A percentile compares a stretch with the other conserved stretches of the same genome.
Conservation (phyloP, 2,888 invertebrate species). For the Mesorhabditis spiculigera region DNA sequence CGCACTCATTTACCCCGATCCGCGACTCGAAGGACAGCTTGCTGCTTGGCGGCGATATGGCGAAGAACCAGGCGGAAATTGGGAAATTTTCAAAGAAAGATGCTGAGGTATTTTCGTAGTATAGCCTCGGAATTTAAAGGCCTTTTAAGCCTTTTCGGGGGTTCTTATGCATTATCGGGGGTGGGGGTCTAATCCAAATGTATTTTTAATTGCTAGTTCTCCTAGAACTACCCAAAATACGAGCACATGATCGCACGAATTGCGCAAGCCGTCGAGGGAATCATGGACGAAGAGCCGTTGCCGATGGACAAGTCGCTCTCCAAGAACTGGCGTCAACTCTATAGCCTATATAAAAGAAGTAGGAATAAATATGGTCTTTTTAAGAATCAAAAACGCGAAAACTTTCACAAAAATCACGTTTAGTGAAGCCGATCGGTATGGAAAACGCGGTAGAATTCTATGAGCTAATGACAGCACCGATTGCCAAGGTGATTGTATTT, state of each 20-base stretch:
- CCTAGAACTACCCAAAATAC: constrained; percentile 59
- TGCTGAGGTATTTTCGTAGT: constrained; percentile 28
- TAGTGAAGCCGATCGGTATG: constrained; percentile 57
- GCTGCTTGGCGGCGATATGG: constrained; percentile 60
- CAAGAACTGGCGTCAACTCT: constrained; percentile 24
- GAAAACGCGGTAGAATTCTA: constrained; percentile 61
- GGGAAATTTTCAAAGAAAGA: constrained; percentile 62
- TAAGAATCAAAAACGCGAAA: neutral
- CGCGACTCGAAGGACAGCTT: constrained; percentile 56
- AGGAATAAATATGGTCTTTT: constrained; percentile 4
- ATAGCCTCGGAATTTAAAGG: neutral
- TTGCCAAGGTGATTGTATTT: constrained; percentile 57
- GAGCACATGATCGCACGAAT: constrained; percentile 62
- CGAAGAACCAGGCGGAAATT: constrained; percentile 62
- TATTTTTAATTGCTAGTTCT: neutral
- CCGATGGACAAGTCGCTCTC: constrained; percentile 23
- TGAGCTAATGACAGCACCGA: constrained; percentile 65
- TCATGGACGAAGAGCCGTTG: constrained; percentile 62
- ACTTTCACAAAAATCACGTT: constrained; percentile 1
- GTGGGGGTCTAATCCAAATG: too few relatives aligned
- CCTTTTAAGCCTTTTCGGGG: neutral
- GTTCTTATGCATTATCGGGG: too few relatives aligned
- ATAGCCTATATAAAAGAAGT: constrained; percentile 30
- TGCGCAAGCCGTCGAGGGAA: constrained; percentile 62
- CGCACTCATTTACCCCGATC: constrained; percentile 66